A percentile compares a stretch with the other conserved stretches of the same genome.
Conservation (phyloP, 1,140 invertebrate species). For the Sinella curviseta region DNA sequence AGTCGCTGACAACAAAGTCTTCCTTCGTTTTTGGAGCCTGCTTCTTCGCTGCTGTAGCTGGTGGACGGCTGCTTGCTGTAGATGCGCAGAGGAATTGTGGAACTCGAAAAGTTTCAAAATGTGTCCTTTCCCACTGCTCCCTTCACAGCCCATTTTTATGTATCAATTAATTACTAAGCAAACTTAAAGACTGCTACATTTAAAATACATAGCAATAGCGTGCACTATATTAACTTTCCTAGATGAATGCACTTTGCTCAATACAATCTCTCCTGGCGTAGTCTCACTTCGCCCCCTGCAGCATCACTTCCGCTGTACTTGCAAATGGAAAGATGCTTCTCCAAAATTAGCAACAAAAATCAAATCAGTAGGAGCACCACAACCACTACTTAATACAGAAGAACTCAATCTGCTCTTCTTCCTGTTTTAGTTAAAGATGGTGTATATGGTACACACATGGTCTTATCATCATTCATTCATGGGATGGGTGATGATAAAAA, state of each 20-base stretch:
- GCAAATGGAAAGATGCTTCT: background rate
- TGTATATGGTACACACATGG: no score
- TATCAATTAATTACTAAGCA: background rate
- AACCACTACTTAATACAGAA: no score
- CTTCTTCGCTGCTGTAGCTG: background rate
- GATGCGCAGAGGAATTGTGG: background rate
- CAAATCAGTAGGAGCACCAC: no score
- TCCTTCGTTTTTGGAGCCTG: background rate
- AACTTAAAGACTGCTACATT: no score
- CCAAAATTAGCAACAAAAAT: no score
- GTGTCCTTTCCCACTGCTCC: background rate
- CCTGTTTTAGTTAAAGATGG: no score
- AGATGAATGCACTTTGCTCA: no score
- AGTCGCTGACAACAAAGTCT: no score
- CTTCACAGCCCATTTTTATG: slow-evolving; percentile 20
- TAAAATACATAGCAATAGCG: no score
- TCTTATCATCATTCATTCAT: background rate
- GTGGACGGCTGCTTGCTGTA: background rate
- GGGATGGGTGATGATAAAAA: background rate
- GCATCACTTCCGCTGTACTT: background rate
- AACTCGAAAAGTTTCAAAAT: slow-evolving; percentile 7
- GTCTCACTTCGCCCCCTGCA: background rate
- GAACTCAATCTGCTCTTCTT: no score
- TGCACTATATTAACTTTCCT: no score
- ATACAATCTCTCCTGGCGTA: no score